Percentiles rank a stretch among this genome's conserved stretches.
phyloP scores from a whole-genome alignment of 2,888 invertebrate species.

The Pterostichus madidus region DNA sequence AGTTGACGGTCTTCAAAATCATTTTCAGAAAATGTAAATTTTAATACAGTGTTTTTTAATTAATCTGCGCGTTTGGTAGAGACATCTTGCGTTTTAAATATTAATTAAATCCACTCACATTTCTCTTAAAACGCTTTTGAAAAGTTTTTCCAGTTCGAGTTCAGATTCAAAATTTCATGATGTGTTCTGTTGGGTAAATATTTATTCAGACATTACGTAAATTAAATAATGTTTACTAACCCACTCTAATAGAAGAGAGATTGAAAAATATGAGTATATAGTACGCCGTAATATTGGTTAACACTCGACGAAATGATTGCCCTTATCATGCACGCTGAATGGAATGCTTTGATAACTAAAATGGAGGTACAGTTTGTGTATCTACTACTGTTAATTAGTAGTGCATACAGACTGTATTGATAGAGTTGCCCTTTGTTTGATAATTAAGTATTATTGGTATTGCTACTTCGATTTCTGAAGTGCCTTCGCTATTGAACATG shows the following conservation, averaged over 20 bases:
- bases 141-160: too few species aligned
- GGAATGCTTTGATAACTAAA: slow-evolving; percentile 40
- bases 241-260: not conserved
- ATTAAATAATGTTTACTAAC: slow-evolving; percentile 5
- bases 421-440: slow-evolving; percentile 27
- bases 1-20: not conserved
- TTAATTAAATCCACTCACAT: slow-evolving; percentile 21
- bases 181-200: not conserved
- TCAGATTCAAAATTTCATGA: slow-evolving; percentile 8
- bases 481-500: not conserved
- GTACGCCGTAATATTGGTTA: not conserved
- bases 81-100: slow-evolving; percentile 48
- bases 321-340: slow-evolving; percentile 2
- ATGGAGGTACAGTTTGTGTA: slow-evolving; percentile 12
- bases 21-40: slow-evolving; percentile 8
- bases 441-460: slow-evolving; percentile 37
- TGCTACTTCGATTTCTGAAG: slow-evolving; percentile 23
- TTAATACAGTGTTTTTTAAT: not conserved
- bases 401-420: slow-evolving; percentile 25
- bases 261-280: not conserved
- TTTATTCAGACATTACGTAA: slow-evolving; percentile 21
- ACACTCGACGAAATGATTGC: slow-evolving; percentile 9
- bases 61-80: not conserved
- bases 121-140: not conserved
- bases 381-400: slow-evolving; percentile 38